Base-by-base conservation (phyloP, 2,888 invertebrate genomes). In the Cremastinae sp. region DNA sequence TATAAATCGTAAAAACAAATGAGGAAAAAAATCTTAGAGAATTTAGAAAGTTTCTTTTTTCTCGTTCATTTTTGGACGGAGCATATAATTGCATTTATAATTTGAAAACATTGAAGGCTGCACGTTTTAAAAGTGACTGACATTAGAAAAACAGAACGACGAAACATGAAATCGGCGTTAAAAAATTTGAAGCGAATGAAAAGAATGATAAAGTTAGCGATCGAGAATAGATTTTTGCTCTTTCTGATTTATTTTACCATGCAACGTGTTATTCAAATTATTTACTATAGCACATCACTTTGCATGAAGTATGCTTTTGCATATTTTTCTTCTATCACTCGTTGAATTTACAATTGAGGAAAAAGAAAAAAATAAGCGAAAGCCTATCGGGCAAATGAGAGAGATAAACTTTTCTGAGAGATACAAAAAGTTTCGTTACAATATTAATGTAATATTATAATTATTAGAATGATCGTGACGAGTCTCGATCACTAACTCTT, bases 281-380 rank as follows among this genome's bases (percentile, higher is more conserved):
- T 22, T 14, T 10, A 8, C 9, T 22, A 18, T 47, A 7, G 45
- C 22, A 8, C 9, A n/a, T 18, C 8, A 18, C 18, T 41, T n/a
- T 12, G 4, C 14, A 39, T 18, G n/a, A 20, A 7, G 5, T 53
- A 5, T 12, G 41, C 12, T 12, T 41, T 2, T 2, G 2, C 12
- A 41, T n/a, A n/a, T 41, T 1, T 4, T 41, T 9, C 9, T 14
- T 45, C 35, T 16, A 59, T 69, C 37, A 41, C 68, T 65, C 69
- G 69, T 76, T 69, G 43, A 73, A 76, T 73, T 76, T 69, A 76
- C 73, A 56, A 73, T 51, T 71, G 65, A 66, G 66, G 64, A 69
- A 59, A 64, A 18, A 37, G 39, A 41, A 43, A 65, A 55, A 12
- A 20, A 61, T 28, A 66, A 66, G 51, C 22, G 39, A 64, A 64